Evolutionary conservation across 2,797 vertebrate species (phyloP).

Genomic region (Iguana delicatissima): DNA sequence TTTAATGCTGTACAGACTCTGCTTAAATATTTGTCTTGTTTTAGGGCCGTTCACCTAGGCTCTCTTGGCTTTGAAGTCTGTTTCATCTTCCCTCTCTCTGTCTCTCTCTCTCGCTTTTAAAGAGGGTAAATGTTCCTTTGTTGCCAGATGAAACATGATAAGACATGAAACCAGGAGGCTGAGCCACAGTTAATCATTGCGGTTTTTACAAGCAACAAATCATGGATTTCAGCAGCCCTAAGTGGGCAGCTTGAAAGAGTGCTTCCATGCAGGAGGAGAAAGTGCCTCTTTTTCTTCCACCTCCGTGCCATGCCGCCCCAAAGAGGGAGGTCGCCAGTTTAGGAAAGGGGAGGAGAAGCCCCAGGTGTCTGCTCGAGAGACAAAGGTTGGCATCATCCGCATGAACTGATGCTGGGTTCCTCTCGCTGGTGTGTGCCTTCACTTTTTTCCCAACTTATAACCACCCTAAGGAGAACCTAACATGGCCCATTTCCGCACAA

Average conservation of each 20-base stretch:
- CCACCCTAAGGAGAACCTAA: too few relatives aligned
- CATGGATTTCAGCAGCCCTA: conserved; percentile 46
- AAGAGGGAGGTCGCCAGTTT: neutral
- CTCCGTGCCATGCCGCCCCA: neutral
- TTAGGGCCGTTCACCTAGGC: conserved; percentile 60
- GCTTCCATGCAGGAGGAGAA: neutral
- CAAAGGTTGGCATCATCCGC: too few relatives aligned
- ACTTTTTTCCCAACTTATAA: too few relatives aligned
- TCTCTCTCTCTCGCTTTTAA: neutral
- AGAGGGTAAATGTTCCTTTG: conserved; percentile 66
- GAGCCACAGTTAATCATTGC: conserved; percentile 64
- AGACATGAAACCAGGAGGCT: conserved; percentile 75
- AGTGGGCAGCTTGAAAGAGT: neutral
- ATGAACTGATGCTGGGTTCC: too few relatives aligned
- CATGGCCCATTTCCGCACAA: too few relatives aligned
- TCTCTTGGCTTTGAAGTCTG: conserved; percentile 79
- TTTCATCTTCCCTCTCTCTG: neutral
- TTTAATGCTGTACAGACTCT: conserved; percentile 69
- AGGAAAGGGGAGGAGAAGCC: neutral
- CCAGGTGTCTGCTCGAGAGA: too few relatives aligned
- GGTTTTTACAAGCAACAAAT: conserved; percentile 75
- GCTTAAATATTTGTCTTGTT: conserved; percentile 78
- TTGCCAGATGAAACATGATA: conserved; percentile 75
- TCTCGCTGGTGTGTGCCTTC: too few relatives aligned
- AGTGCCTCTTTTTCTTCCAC: neutral